Percentiles rank a stretch among this genome's conserved stretches.
Conservation (phyloP, 2,888 invertebrate species). For the Limnephilus lunatus region DNA sequence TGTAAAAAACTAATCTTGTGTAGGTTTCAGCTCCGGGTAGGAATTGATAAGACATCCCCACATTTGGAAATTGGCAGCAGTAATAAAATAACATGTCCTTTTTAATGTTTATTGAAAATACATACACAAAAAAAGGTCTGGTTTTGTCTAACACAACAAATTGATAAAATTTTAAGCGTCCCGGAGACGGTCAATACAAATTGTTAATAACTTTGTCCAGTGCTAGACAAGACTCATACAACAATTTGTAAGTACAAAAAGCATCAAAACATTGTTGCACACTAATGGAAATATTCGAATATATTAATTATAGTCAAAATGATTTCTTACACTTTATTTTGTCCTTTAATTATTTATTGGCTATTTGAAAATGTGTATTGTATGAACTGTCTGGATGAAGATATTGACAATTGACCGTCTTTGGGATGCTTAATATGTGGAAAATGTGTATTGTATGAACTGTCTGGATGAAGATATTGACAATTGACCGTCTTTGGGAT, state of each 20-base stretch:
- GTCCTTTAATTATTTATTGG: no score
- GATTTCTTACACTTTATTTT: no score
- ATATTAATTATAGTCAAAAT: no score
- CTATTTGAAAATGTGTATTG: no score
- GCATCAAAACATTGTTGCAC: no score
- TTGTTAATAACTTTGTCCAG: no score
- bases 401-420: background rate
- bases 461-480: background rate
- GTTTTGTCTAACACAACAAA: background rate
- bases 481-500: background rate
- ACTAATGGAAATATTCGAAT: no score
- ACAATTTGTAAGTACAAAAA: no score
- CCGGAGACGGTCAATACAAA: no score
- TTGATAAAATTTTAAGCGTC: no score
- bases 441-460: no score
- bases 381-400: background rate
- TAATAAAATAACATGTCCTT: background rate
- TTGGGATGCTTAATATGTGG: background rate
- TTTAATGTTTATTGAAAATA: background rate
- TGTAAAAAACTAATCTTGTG: background rate
- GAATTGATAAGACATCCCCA: background rate
- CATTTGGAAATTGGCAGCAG: background rate
- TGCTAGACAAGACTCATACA: no score
- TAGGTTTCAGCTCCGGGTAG: background rate
- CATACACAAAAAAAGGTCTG: background rate